These are phyloP conservation scores for Etheostoma nigrum DNA, from an alignment of 2,797 vertebrate species.

Conservation along the genomic window DNA sequence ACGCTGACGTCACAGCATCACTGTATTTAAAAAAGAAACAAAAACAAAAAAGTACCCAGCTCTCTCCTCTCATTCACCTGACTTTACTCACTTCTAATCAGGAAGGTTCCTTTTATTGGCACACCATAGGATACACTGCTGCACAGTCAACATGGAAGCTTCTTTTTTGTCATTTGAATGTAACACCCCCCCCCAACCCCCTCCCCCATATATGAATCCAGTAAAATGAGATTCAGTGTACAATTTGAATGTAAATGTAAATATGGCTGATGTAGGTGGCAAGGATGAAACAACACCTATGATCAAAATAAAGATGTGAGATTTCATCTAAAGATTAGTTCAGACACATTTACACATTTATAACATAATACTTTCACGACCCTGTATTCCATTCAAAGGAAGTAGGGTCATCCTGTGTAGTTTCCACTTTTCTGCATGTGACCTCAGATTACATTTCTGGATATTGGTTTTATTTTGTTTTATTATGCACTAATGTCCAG, in stretches of 20 bases:
- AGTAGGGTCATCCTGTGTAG: neutral
- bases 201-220: neutral
- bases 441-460: neutral
- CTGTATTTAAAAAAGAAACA: conserved; percentile 16
- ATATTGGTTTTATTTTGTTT: neutral
- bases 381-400: neutral
- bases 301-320: conserved; percentile 2
- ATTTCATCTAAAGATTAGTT: neutral
- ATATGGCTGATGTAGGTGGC: neutral
- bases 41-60: conserved; percentile 12
- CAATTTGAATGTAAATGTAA: conserved; percentile 5
- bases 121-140: neutral
- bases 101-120: neutral
- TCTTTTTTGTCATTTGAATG: neutral
- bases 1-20: conserved; percentile 87
- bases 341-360: conserved; percentile 18
- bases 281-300: neutral
- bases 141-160: neutral
- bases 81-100: conserved; percentile 10
- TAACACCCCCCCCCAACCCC: no score
- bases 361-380: conserved; percentile 18
- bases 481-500: neutral
- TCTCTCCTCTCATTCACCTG: conserved; percentile 4
- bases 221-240: neutral
- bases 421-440: neutral